Evolutionary conservation across 2,888 invertebrate species (phyloP).

Genomic region (Mystacides longicornis): DNA sequence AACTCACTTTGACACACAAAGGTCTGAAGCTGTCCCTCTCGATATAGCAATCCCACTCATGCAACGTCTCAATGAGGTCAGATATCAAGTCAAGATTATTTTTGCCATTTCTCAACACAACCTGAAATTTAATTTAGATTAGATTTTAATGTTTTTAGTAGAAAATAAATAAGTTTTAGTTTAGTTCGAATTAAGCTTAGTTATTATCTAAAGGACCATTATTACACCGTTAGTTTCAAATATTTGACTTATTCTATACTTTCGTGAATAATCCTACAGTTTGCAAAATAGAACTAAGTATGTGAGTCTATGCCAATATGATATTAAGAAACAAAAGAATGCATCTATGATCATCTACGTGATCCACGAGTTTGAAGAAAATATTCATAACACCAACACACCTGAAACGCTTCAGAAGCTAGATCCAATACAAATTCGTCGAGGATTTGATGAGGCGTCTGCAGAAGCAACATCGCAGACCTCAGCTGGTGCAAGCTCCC

Average conservation of each 20-base stretch:
- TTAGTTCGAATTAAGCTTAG: not conserved
- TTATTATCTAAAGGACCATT: not conserved
- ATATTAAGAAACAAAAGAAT: too few relatives aligned
- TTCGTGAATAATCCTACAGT: too few relatives aligned
- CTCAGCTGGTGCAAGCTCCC: constrained; percentile 20
- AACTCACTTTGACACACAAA: constrained; percentile 9
- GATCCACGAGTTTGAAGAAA: not conserved
- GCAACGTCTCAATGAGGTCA: constrained; percentile 15
- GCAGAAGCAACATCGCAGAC: constrained; percentile 19
- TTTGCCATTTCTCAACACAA: constrained; percentile 20
- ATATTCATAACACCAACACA: constrained; percentile 4
- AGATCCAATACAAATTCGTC: constrained; percentile 12
- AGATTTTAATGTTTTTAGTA: not conserved
- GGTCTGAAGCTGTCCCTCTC: constrained; percentile 15
- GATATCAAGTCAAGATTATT: constrained; percentile 16
- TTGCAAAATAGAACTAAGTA: too few relatives aligned
- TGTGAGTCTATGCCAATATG: too few relatives aligned
- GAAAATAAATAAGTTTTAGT: not conserved
- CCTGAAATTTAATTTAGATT: constrained; percentile 5
- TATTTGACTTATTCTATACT: not conserved
- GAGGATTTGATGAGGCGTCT: constrained; percentile 20
- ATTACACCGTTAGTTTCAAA: not conserved
- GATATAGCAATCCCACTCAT: constrained; percentile 18
- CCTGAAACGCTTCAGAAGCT: constrained; percentile 20
- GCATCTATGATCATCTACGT: too few relatives aligned